These are phyloP conservation scores for Spinus olivaceus DNA, from an alignment of 2,797 vertebrate species.

Conservation along the genomic window DNA sequence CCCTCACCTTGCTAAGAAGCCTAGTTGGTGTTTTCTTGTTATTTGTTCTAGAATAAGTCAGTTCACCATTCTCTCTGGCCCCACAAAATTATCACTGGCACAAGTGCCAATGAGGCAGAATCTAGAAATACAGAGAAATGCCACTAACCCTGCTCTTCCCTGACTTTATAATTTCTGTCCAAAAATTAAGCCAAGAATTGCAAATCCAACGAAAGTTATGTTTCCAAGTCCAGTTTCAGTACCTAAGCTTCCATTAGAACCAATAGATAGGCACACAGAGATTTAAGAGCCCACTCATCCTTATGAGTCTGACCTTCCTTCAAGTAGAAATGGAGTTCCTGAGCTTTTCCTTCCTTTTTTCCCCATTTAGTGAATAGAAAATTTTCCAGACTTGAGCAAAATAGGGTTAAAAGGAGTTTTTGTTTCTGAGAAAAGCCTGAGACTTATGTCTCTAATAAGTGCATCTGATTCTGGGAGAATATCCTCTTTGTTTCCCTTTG, in stretches of 20 bases:
- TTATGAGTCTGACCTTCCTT: neutral
- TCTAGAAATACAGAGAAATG: neutral
- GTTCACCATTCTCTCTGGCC: neutral
- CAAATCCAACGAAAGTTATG: neutral
- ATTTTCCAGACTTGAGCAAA: neutral
- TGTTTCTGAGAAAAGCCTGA: neutral
- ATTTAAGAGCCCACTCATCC: neutral
- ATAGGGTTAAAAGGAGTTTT: neutral
- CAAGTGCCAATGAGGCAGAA: neutral
- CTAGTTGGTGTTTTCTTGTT: neutral
- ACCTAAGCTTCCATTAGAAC: neutral
- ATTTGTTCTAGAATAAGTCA: neutral
- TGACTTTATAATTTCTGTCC: neutral
- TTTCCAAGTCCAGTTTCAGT: neutral
- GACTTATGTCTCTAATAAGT: neutral
- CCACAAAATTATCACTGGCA: neutral
- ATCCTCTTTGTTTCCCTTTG: neutral
- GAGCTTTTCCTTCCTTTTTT: neutral
- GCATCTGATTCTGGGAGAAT: neutral
- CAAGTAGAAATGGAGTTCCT: neutral
- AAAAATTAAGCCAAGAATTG: neutral
- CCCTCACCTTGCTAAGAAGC: neutral
- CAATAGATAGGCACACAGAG: neutral
- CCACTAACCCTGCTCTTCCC: neutral
- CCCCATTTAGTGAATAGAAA: neutral